Evolutionary conservation across 2,797 vertebrate species (phyloP).

Genomic region (Benthosema pterotum): DNA sequence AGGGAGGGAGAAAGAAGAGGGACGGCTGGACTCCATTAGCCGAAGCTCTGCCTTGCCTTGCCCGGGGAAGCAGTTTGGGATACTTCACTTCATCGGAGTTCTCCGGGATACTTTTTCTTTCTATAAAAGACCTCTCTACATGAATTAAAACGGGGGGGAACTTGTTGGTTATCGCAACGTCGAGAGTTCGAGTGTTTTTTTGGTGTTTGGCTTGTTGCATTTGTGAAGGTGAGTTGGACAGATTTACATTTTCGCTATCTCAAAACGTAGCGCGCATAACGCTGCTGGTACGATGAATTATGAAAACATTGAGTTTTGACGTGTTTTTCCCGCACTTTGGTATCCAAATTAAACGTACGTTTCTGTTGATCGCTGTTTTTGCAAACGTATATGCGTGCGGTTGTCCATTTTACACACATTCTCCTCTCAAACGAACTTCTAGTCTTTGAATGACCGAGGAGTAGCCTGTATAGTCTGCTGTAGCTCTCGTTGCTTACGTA

Average conservation of each 20-base stretch:
- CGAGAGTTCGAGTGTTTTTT: constrained; percentile 59
- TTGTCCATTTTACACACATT: neutral
- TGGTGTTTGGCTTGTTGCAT: constrained; percentile 44
- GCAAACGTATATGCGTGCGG: fast-evolving
- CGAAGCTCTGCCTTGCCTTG: constrained; percentile 45
- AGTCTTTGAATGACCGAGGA: constrained; percentile 5
- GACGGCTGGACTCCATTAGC: constrained; percentile 85
- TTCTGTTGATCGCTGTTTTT: neutral
- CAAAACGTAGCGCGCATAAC: constrained; percentile 31
- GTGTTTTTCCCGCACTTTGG: neutral
- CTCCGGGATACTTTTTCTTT: constrained; percentile 57
- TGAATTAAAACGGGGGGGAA: constrained; percentile 58
- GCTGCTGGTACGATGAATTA: constrained; percentile 44
- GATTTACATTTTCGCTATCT: constrained; percentile 57
- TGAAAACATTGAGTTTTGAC: constrained; percentile 20
- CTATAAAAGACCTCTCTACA: constrained; percentile 46
- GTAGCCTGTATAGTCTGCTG: constrained; percentile 29
- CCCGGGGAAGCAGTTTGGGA: constrained; percentile 75
- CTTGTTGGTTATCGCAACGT: constrained; percentile 47
- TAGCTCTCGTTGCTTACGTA: constrained; percentile 67
- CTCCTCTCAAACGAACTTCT: constrained; percentile 39
- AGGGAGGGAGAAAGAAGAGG: constrained; percentile 59
- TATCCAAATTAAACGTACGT: neutral
- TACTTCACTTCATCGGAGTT: constrained; percentile 71
- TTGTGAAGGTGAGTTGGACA: constrained; percentile 81